phyloP scores from a whole-genome alignment of 1,140 invertebrate species.

The Littorina saxatilis region DNA sequence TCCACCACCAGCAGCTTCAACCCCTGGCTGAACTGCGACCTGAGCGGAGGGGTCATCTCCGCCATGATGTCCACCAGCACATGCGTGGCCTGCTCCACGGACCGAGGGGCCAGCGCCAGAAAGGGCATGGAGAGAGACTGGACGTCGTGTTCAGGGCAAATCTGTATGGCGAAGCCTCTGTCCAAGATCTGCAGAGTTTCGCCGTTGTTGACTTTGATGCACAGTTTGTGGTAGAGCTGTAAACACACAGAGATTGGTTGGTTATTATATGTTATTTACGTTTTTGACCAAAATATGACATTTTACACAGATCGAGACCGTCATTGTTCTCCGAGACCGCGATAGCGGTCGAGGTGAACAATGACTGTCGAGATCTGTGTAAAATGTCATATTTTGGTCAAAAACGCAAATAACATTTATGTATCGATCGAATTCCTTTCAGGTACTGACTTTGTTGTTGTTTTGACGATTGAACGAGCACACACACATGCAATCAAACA shows the following conservation, averaged over 20 bases:
- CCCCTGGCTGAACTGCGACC: background rate
- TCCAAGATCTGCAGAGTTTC: background rate
- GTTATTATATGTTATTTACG: too few species aligned
- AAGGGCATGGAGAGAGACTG: background rate
- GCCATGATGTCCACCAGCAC: background rate
- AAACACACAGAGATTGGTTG: background rate
- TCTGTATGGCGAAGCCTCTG: background rate
- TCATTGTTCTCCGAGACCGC: too few species aligned
- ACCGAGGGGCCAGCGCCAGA: constrained; percentile 13
- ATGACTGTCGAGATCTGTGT: too few species aligned
- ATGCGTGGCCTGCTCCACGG: background rate
- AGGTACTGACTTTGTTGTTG: too few species aligned
- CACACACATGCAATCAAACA: too few species aligned
- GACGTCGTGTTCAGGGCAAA: background rate
- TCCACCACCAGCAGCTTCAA: background rate
- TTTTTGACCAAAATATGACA: too few species aligned
- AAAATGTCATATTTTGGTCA: too few species aligned
- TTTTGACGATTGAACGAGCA: too few species aligned
- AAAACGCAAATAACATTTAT: too few species aligned
- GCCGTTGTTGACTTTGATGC: background rate
- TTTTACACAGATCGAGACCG: too few species aligned
- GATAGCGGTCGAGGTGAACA: too few species aligned
- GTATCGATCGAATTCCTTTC: too few species aligned
- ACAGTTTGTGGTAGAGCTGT: background rate
- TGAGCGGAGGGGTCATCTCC: background rate